Percentiles rank a stretch among this genome's conserved stretches.
Conservation (phyloP, 1,140 invertebrate genomes). For the Neodiprion pinetum region DNA sequence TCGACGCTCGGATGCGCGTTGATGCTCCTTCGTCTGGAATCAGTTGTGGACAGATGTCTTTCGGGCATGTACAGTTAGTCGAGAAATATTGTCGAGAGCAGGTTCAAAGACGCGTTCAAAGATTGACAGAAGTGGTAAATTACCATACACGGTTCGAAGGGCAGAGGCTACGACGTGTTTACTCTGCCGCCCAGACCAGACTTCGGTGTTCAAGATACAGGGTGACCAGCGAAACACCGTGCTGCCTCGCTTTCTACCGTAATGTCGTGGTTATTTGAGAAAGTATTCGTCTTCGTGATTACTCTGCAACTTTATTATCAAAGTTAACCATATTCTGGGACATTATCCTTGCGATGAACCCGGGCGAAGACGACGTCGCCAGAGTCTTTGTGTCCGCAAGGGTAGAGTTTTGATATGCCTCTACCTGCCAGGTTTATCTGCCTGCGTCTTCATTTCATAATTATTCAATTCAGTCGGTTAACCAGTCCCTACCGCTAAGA, state of each 20-base stretch:
- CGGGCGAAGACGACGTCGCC: background rate
- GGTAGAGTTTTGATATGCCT: background rate
- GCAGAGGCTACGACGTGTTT: too few species aligned
- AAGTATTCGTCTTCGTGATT: too few species aligned
- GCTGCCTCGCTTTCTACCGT: too few species aligned
- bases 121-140: too few species aligned
- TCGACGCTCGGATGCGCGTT: background rate
- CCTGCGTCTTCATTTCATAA: conserved; percentile 13
- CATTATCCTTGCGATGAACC: too few species aligned
- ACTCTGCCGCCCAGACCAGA: too few species aligned
- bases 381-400: background rate
- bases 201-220: too few species aligned
- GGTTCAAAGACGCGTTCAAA: background rate
- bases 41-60: background rate
- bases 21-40: background rate
- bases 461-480: conserved; percentile 14
- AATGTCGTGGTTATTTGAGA: too few species aligned
- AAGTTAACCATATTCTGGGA: too few species aligned
- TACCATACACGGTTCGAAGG: too few species aligned
- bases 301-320: too few species aligned
- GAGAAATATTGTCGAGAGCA: background rate
- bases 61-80: background rate
- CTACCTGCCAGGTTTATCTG: background rate
- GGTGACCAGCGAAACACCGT: too few species aligned
- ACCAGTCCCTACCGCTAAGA: conserved; percentile 13